These are phyloP conservation scores for Axis porcinus DNA, from an alignment of 2,113 vertebrate genomes.

Conservation along the genomic window DNA sequence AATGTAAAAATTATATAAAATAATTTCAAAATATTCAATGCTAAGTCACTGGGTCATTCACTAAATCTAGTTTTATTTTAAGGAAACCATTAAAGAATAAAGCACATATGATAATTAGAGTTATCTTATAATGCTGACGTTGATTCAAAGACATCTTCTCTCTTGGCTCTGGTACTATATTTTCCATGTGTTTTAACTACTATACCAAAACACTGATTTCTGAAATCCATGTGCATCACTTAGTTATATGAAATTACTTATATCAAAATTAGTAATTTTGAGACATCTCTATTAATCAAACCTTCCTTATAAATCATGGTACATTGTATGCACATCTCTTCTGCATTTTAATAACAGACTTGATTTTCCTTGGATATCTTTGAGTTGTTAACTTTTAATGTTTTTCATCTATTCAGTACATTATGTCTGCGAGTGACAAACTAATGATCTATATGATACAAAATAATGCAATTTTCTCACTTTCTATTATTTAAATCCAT, in stretches of 20 bases:
- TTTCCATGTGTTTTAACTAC: background rate
- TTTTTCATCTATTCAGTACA: background rate
- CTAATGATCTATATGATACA: background rate
- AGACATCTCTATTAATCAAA: background rate
- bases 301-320: background rate
- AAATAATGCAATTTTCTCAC: background rate
- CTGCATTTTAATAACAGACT: background rate
- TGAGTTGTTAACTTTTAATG: background rate
- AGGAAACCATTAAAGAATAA: background rate
- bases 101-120: background rate
- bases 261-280: background rate
- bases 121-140: background rate
- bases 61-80: background rate
- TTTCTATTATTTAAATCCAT: background rate
- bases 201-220: background rate
- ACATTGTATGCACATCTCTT: background rate
- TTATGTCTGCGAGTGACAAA: background rate
- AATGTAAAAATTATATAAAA: background rate
- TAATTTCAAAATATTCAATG: background rate
- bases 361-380: background rate
- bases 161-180: background rate
- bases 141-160: background rate
- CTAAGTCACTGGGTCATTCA: background rate
- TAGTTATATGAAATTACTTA: background rate
- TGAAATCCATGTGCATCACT: background rate